Evolutionary conservation across 2,888 invertebrate species (phyloP).

Genomic region (Orthosia cruda): DNA sequence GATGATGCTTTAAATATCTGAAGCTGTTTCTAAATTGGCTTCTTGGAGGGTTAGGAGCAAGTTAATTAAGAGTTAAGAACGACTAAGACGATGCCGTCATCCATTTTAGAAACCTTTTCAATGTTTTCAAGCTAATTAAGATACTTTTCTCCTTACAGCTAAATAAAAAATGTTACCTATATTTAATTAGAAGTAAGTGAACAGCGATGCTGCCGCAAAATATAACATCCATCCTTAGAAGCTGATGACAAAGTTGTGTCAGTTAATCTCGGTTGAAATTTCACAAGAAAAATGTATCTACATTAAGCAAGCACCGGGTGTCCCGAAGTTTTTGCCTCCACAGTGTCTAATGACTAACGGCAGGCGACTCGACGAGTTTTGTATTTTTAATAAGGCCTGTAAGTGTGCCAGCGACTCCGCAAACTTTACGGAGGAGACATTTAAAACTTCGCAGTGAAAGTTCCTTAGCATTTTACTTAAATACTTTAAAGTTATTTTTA

Average conservation of each 20-base stretch:
- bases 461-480: conserved; percentile 54
- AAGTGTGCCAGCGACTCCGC: conserved; percentile 61
- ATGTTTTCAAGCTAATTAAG: neutral
- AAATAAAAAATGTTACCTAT: conserved; percentile 5
- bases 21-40: neutral
- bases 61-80: neutral
- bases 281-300: conserved; percentile 74
- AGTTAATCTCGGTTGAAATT: conserved; percentile 75
- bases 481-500: conserved; percentile 37
- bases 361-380: conserved; percentile 76
- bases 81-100: neutral
- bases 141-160: neutral
- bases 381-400: conserved; percentile 84
- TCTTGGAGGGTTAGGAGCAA: neutral
- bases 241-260: conserved; percentile 73
- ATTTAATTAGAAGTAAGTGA: conserved; percentile 47
- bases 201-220: conserved; percentile 45
- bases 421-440: conserved; percentile 64
- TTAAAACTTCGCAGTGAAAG: conserved; percentile 62
- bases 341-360: conserved; percentile 78
- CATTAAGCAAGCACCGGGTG: conserved; percentile 72
- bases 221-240: conserved; percentile 61
- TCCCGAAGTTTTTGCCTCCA: conserved; percentile 74
- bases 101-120: neutral
- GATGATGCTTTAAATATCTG: conserved; percentile 9